Evolutionary conservation across 2,113 vertebrate species (phyloP), one percentile per base, ranked within the genome.

Genomic region (Rhinopomastus cyanomelas): DNA sequence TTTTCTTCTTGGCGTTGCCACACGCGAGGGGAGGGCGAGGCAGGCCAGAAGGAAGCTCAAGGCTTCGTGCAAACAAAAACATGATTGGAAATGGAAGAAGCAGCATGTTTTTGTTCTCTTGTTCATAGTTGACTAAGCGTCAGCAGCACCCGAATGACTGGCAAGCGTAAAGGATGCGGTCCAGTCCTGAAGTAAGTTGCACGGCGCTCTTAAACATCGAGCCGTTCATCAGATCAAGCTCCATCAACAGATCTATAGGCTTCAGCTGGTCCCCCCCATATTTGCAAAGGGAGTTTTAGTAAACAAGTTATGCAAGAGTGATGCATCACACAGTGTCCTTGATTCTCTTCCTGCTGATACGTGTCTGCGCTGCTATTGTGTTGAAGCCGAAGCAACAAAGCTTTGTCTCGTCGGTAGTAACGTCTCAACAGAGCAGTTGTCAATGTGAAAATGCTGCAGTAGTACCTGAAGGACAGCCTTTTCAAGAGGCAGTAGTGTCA

Each of bases 391-490:
- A 79, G 59, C 55, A 85, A 62, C 59, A 81, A 42, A 91, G 86
- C 71, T 85, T 61, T 88, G 39, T 75, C 93, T 66, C 80, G 81
- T 87, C 92, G 62, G 62, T 20, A 46, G 65, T 51, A 80, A 52
- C 60, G 88, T 92, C 84, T 95, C 88, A 91, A 25, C 34, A 89
- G 81, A 94, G 77, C 74, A 85, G 66, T 78, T 94, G 84, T 93
- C 83, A 88, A 30, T 90, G 66, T 72, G 68, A 81, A 92, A 94
- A 62, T 75, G 79, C 55, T 90, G 81, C 86, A 73, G 7, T 18
- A 42, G 65, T 39, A 86, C 61, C 78, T 88, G 69, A 88, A 96
- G 78, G 92, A 88, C 52, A 53, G 13, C 60, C 78, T 95, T 90
- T 83, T 55, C 21, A 34, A 69, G 73, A 82, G 59, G 49, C 9